These are phyloP conservation scores for Alexandromys fortis DNA, from an alignment of 2,113 vertebrate species.

Conservation along the genomic window DNA sequence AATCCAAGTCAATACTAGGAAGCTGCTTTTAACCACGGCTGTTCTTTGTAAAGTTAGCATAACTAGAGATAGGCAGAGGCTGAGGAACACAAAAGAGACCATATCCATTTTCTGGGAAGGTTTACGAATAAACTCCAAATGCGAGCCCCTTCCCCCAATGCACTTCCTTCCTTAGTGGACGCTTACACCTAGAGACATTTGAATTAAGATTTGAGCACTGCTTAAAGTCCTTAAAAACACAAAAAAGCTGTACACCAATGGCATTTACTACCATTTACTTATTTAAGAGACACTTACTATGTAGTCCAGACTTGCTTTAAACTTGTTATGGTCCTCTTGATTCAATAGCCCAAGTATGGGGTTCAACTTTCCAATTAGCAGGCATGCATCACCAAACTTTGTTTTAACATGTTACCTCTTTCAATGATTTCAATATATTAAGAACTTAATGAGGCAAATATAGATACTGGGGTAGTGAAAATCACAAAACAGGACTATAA, in stretches of 20 bases:
- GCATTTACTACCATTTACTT: not conserved
- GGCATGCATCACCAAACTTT: not conserved
- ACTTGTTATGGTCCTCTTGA: not conserved
- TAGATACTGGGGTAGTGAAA: not conserved
- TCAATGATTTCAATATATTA: slow-evolving; percentile 14
- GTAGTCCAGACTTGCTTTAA: too few relatives aligned
- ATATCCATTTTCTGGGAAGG: not conserved
- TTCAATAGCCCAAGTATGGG: not conserved
- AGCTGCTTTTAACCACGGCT: not conserved
- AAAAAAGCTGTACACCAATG: not conserved
- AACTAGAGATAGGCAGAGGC: not conserved
- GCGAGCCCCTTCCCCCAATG: not conserved
- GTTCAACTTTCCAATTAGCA: not conserved
- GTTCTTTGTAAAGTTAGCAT: not conserved
- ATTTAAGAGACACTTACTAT: not conserved
- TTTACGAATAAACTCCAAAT: not conserved
- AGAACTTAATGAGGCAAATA: not conserved
- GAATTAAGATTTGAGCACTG: not conserved
- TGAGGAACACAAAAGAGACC: not conserved
- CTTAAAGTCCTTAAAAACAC: not conserved
- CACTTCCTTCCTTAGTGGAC: slow-evolving; percentile 12
- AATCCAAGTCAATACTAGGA: not conserved
- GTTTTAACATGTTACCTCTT: not conserved
- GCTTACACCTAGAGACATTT: not conserved
- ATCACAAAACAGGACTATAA: not conserved